Evolutionary conservation across 2,113 vertebrate species (phyloP), one percentile per base, ranked within the genome.

Genomic region (Callionymus lyra): DNA sequence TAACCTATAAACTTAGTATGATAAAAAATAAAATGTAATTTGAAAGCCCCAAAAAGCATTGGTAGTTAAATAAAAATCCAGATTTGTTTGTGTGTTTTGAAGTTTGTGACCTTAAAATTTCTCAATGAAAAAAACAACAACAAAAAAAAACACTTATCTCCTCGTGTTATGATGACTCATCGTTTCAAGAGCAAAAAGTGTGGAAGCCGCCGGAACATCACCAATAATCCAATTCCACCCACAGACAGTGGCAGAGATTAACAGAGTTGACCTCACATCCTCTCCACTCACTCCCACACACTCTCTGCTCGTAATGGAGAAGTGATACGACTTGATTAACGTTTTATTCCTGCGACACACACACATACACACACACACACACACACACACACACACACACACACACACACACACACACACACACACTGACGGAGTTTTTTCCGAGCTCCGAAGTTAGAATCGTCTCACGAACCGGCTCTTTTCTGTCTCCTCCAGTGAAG

Each of bases 401-500:
- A n/a, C n/a, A n/a, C n/a, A n/a, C n/a, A n/a, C n/a, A n/a, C n/a
- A n/a, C n/a, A n/a, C n/a, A n/a, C n/a, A n/a, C n/a, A n/a, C n/a
- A n/a, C n/a, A n/a, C n/a, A n/a, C n/a, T n/a, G n/a, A n/a, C n/a
- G n/a, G n/a, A n/a, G n/a, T n/a, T n/a, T n/a, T n/a, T n/a, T n/a
- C n/a, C n/a, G n/a, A n/a, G n/a, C n/a, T n/a, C 4, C 8, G 21
- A 27, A 27, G 21, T 27, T 8, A 34, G 1, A 14, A 1, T 4
- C 4, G 4, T 10, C 1, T 13, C 9, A 9, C 2, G 17, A 16
- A 21, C 14, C 34, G n/a, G n/a, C 6, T 11, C 1, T 1, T 5
- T 11, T 17, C 2, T 34, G 13, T 19, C 13, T 14, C 21, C 34
- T 18, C 14, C 47, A 98, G 94, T 98, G 50, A 91, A 91, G 56